Percentiles rank a stretch among this genome's conserved stretches.
Evolutionary conservation across 2,797 vertebrate species (phyloP).

Genomic region (Ceryle rudis): DNA sequence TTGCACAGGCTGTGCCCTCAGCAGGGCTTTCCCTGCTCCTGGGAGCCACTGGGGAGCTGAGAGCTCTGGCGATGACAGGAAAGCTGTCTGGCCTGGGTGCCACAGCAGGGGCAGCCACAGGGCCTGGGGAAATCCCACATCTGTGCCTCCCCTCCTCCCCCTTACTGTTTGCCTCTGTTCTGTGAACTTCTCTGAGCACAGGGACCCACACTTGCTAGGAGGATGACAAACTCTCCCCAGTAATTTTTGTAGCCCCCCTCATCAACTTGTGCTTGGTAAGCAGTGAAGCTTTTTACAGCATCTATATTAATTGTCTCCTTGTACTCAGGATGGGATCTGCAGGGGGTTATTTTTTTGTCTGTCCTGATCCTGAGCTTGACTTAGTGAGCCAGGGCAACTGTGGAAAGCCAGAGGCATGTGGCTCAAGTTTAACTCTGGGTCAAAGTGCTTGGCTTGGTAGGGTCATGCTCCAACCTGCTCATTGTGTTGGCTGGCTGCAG

Average conservation of each 20-base stretch:
- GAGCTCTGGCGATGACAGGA: background rate
- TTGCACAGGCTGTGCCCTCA: background rate
- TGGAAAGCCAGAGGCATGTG: background rate
- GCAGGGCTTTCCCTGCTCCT: constrained; percentile 8
- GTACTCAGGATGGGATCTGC: background rate
- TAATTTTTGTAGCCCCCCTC: background rate
- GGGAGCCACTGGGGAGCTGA: background rate
- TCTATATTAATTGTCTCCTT: background rate
- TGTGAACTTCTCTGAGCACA: background rate
- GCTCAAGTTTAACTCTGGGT: background rate
- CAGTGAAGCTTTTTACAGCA: background rate
- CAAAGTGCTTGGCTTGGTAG: background rate
- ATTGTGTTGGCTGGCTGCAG: background rate
- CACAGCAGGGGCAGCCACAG: rapidly evolving
- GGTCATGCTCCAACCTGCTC: background rate
- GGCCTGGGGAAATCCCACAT: background rate
- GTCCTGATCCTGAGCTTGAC: background rate
- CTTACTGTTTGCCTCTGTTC: background rate
- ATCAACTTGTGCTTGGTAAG: background rate
- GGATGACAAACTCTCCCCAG: background rate
- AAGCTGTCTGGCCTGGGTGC: background rate
- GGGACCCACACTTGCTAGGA: background rate
- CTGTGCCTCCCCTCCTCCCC: background rate
- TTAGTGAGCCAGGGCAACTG: background rate
- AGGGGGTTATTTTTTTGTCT: background rate